Conservation (phyloP, 2,888 invertebrate genomes). For the Omphaloscelis lunosa region DNA sequence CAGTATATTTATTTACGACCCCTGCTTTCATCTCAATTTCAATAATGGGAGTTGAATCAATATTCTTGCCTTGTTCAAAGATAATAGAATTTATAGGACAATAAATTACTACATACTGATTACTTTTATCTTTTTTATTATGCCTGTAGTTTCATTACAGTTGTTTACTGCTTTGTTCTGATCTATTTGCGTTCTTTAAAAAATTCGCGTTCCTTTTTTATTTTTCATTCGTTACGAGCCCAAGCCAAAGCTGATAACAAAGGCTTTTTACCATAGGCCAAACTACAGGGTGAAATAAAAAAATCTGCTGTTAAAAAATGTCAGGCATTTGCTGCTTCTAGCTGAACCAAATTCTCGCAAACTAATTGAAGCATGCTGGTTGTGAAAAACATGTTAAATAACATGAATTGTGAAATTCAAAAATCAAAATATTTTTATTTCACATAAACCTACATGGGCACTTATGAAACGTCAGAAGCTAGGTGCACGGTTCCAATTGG, state of each 20-base stretch:
- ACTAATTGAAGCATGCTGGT: not conserved
- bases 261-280: not conserved
- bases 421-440: too few relatives aligned
- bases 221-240: conserved; percentile 8
- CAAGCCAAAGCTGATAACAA: not conserved
- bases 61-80: not conserved
- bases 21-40: not conserved
- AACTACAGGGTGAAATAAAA: too few relatives aligned
- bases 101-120: not conserved
- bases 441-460: too few relatives aligned
- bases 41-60: not conserved
- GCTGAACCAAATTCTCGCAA: not conserved
- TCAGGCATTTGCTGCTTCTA: not conserved
- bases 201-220: conserved; percentile 8
- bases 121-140: not conserved
- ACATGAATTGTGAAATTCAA: not conserved
- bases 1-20: not conserved
- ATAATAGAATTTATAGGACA: not conserved
- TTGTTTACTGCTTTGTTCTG: not conserved
- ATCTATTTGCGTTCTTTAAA: conserved; percentile 8
- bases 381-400: not conserved
- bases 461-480: too few relatives aligned
- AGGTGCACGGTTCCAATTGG: too few relatives aligned
- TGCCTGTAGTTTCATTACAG: not conserved
- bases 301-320: not conserved